Conservation (phyloP, 2,888 invertebrate species). For the Hemicrepidius hirtus region DNA sequence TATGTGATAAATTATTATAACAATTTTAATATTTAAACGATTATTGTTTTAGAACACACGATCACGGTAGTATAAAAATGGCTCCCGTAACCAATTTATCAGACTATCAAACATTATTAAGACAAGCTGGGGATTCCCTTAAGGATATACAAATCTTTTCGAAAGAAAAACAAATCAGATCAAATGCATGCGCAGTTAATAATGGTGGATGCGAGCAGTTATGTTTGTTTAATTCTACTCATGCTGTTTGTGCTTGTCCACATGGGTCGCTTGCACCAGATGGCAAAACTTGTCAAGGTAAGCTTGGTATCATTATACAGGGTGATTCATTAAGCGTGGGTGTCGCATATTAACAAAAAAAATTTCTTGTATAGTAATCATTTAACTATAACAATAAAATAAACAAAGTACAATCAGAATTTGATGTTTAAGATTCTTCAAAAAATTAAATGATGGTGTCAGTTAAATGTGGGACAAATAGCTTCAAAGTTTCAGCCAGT, state of each 20-base stretch:
- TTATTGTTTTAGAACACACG: conserved; percentile 73
- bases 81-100: conserved; percentile 78
- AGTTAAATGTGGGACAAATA: no score
- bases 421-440: no score
- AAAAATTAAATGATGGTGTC: no score
- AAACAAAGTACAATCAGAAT: no score
- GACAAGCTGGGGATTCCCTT: conserved; percentile 79
- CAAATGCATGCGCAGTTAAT: conserved; percentile 78
- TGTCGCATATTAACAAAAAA: no score
- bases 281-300: conserved; percentile 80
- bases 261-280: conserved; percentile 84
- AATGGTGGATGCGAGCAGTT: conserved; percentile 87
- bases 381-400: no score
- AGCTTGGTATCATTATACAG: background rate
- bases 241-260: conserved; percentile 85
- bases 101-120: conserved; percentile 74
- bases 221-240: conserved; percentile 82
- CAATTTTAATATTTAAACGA: no score
- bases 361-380: no score
- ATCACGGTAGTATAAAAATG: conserved; percentile 79
- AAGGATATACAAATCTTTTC: conserved; percentile 82
- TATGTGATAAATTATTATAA: conserved; percentile 71
- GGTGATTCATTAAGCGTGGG: no score
- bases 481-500: no score
- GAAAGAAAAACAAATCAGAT: conserved; percentile 74